Base-by-base conservation (phyloP, 2,113 vertebrate species). In the Bombycilla garrulus region DNA sequence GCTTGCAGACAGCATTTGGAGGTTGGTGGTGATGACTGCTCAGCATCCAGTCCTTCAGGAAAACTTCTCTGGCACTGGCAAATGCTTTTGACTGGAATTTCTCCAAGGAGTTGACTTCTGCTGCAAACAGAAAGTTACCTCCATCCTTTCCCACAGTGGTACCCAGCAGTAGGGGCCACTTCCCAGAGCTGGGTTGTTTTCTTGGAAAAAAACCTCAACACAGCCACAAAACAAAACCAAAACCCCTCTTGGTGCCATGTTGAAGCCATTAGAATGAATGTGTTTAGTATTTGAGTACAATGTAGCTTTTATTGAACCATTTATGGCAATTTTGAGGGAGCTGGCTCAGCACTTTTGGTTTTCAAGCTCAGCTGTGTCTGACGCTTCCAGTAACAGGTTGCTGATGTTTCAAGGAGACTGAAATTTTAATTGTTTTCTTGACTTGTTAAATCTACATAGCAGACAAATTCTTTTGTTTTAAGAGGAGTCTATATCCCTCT, bases 311-410 rank as follows among this genome's bases (percentile, higher is more conserved):
- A 13, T 42, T 44, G 56, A 40, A 28, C 24, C 26, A 35, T 62
- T 28, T 44, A 0, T 26, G n/a, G 33, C 14, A 36, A 3, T 78
- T 81, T 38, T 66, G 58, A 70, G 85, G 42, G 11, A 57, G 24
- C 45, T 50, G 6, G 22, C n/a, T 29, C 45, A 45, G 1, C 10
- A 36, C 25, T 42, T 69, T 18, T 54, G 50, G 4, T 65, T 73
- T 54, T 18, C 24, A 47, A 86, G 50, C 38, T 8, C 3, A 4
- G 2, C 35, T 84, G 0, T 48, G 9, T 33, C 29, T 58, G 74
- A 53, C 53, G 10, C 11, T 70, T 21, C 3, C 42, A 21, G 2
- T 57, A 53, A 16, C 11, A 23, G 50, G 29, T n/a, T 1, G 0
- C 40, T 48, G 15, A 48, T 57, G 20, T n/a, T 82, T 81, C 28